These are phyloP conservation scores for Parasteatoda lunata DNA, from an alignment of 2,888 invertebrate species.

Conservation along the genomic window DNA sequence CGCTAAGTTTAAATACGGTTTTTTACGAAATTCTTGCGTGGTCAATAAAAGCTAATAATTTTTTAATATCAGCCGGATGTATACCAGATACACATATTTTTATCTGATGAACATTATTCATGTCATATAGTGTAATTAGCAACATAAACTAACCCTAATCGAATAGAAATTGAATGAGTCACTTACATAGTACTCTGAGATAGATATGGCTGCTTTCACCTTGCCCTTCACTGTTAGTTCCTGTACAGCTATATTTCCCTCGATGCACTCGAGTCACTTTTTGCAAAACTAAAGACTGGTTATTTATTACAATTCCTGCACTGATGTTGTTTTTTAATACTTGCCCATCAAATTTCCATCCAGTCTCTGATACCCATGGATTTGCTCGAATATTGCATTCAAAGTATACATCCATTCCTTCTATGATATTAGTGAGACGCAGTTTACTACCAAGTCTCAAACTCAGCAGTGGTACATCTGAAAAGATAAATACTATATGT, in stretches of 20 bases:
- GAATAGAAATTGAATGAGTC: conserved; percentile 31
- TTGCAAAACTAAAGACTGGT: conserved; percentile 92
- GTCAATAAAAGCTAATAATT: too few relatives aligned
- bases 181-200: conserved; percentile 91
- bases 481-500: not conserved
- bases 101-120: too few relatives aligned
- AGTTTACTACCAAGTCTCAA: conserved; percentile 88
- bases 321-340: conserved; percentile 88
- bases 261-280: conserved; percentile 89
- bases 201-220: conserved; percentile 89
- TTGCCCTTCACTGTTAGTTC: conserved; percentile 90
- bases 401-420: conserved; percentile 93
- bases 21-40: too few relatives aligned
- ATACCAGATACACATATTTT: too few relatives aligned
- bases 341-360: conserved; percentile 79
- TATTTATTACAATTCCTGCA: conserved; percentile 90
- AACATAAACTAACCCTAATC: too few relatives aligned
- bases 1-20: too few relatives aligned
- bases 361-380: conserved; percentile 87
- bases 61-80: too few relatives aligned
- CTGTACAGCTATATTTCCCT: conserved; percentile 90
- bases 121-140: too few relatives aligned
- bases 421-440: conserved; percentile 90
- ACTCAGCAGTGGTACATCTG: conserved; percentile 89
- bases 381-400: conserved; percentile 93